A percentile compares a stretch with the other conserved stretches of the same genome.
phyloP scores from a whole-genome alignment of 2,888 invertebrate genomes.

The Cerastis leucographa region DNA sequence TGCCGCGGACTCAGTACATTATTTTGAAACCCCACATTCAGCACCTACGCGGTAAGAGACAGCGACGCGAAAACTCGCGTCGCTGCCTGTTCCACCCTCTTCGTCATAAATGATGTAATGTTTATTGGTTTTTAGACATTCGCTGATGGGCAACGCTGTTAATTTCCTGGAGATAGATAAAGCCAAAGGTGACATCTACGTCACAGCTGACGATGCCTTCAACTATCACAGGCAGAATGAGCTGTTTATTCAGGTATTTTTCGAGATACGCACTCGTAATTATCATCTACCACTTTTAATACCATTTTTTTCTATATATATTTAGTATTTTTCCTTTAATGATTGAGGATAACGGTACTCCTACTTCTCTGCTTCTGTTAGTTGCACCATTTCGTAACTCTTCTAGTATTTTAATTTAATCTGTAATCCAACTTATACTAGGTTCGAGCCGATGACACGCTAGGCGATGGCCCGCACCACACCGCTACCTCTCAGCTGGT shows the following conservation, averaged over 20 bases:
- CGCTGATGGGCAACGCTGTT: constrained; percentile 87
- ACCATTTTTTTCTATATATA: not conserved
- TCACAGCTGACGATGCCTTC: constrained; percentile 89
- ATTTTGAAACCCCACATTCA: too few species aligned
- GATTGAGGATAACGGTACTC: not conserved
- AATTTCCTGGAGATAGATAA: constrained; percentile 88
- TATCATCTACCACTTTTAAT: not conserved
- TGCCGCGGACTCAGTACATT: too few species aligned
- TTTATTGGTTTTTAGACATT: constrained; percentile 83
- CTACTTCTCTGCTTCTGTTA: constrained; percentile 58
- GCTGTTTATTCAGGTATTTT: constrained; percentile 86
- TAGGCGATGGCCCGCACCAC: constrained; percentile 83
- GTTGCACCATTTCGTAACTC: not conserved
- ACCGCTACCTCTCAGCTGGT: constrained; percentile 89
- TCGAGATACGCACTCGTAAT: not conserved
- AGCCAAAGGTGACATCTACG: constrained; percentile 90
- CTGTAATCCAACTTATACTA: not conserved
- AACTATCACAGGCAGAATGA: constrained; percentile 91
- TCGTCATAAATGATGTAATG: not conserved
- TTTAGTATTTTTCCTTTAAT: not conserved
- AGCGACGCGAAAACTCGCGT: too few species aligned
- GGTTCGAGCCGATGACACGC: constrained; percentile 84
- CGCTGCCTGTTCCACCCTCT: too few species aligned
- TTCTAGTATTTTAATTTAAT: not conserved
- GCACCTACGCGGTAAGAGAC: too few species aligned